phyloP scores from a whole-genome alignment of 2,113 vertebrate genomes.

The Heptranchias perlo region DNA sequence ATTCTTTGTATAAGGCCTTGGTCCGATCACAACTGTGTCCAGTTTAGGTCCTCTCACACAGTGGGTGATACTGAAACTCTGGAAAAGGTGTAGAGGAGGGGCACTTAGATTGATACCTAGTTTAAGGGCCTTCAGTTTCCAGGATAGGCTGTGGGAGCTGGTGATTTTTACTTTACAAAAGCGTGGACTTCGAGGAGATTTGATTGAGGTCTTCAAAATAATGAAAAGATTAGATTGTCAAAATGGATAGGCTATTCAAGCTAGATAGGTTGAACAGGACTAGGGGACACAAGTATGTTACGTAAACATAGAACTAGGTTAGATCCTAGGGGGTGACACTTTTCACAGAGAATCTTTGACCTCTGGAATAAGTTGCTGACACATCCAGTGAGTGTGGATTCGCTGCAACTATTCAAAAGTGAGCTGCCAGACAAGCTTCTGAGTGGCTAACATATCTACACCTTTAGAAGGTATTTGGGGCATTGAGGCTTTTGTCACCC shows the following conservation, averaged over 20 bases:
- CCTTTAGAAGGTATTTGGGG: neutral
- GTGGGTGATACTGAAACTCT: neutral
- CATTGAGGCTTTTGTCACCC: neutral
- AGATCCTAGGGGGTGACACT: neutral
- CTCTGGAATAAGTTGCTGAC: neutral
- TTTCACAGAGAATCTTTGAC: neutral
- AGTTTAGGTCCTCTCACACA: neutral
- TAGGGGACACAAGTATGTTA: neutral
- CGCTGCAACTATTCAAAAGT: neutral
- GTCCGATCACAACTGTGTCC: neutral
- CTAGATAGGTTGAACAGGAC: neutral
- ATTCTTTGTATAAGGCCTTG: neutral
- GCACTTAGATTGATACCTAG: neutral
- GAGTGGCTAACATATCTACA: neutral
- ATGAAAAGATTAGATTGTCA: neutral
- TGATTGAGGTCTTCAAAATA: neutral
- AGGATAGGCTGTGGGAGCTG: neutral
- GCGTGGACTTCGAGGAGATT: neutral
- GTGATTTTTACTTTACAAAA: neutral
- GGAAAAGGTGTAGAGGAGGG: neutral
- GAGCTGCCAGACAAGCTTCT: neutral
- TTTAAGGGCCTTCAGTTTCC: neutral
- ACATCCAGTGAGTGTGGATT: neutral
- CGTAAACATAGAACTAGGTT: neutral
- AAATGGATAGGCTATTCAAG: neutral